Base-by-base conservation (phyloP, 2,113 vertebrate species). In the Zosterops hypoxanthus region DNA sequence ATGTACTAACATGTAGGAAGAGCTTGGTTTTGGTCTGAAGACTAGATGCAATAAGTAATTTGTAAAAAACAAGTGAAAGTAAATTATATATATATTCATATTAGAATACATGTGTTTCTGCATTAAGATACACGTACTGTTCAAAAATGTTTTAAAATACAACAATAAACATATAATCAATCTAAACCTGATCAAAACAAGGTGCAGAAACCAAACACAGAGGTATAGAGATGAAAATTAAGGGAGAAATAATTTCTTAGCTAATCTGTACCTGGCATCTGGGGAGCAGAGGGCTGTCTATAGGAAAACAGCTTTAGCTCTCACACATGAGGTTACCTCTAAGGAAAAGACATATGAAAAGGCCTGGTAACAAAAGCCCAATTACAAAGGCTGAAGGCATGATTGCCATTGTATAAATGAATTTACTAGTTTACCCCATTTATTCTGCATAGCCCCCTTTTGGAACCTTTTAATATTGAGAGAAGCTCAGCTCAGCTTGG, bases 321-420 rank as follows among this genome's bases (percentile, higher is more conserved):
- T 88, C 50, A 77, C 46, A 82, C 55, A 44, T 76, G 71, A 80
- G 31, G 28, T 94, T 95, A 77, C 68, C 78, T 90, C 78, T 77
- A 68, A 90, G 84, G 57, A 79, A 94, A 82, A 92, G 91, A 77
- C 47, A 42, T 34, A 84, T 91, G 50, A 96, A 95, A 95, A 93
- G 71, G 23, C 76, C 47, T 73, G 34, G 79, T 75, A 86, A 86
- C 82, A 88, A 95, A 96, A 93, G 59, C 39, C 68, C 82, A 77
- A 20, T 87, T 90, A 76, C 79, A 91, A 87, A 95, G 94, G 73
- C 57, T 84, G 77, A 85, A 90, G 66, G 55, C 52, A 19, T n/a
- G 46, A 82, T 80, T 85, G 63, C 75, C 64, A 68, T 88, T 80
- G 59, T 90, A 52, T 82, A 90, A 82, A 85, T 65, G 6, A 93